Evolutionary conservation across 2,797 vertebrate species (phyloP).

Genomic region (Parambassis ranga): DNA sequence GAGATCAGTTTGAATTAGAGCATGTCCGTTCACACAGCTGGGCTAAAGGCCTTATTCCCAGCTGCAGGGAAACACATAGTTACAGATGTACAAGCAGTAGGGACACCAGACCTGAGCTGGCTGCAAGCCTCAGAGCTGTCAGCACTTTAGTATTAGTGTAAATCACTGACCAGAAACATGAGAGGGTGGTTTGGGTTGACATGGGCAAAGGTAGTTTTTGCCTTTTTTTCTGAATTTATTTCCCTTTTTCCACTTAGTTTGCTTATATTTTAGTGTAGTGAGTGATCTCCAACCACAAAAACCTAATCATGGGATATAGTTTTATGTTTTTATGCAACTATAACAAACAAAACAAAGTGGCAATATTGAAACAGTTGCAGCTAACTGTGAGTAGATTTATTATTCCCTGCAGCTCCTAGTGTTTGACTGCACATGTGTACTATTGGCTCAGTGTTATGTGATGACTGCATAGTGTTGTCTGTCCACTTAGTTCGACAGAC

Average conservation of each 20-base stretch:
- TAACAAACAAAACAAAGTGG: too few species aligned
- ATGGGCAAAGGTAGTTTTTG: background rate
- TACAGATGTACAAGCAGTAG: conserved; percentile 19
- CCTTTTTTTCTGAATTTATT: background rate
- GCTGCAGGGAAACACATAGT: conserved; percentile 10
- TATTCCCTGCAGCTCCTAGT: conserved; percentile 12
- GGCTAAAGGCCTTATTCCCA: conserved; percentile 22
- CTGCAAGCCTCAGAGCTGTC: conserved; percentile 27
- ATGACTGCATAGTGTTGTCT: conserved; percentile 24
- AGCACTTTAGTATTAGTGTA: conserved; percentile 2
- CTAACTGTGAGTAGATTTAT: background rate
- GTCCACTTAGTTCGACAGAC: conserved; percentile 2
- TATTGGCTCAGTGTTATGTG: conserved; percentile 21
- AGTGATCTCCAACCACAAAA: too few species aligned
- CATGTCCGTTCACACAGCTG: conserved; percentile 57
- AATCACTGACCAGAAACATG: conserved; percentile 24
- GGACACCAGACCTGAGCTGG: conserved; percentile 3
- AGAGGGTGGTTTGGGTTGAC: background rate
- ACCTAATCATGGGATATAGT: background rate
- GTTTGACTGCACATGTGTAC: background rate
- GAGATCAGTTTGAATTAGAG: conserved; percentile 56
- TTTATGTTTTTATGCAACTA: too few species aligned
- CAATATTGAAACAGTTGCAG: background rate
- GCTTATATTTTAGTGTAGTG: background rate
- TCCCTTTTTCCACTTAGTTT: background rate